Evolutionary conservation across 2,113 vertebrate genomes (phyloP).

Genomic region (Crotophaga sulcirostris): DNA sequence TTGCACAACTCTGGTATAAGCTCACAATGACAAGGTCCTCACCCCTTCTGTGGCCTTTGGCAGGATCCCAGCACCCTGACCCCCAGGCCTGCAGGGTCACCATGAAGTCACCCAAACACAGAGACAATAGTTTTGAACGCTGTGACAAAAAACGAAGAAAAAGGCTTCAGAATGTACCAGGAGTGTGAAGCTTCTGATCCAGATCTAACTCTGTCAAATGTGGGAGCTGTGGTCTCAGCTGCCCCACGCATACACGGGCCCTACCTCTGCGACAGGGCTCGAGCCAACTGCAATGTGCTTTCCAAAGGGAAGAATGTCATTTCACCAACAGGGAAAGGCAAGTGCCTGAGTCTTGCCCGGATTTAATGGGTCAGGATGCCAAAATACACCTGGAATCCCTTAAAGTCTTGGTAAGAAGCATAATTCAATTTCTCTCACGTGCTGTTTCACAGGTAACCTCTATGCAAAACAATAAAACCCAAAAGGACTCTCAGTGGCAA

Average conservation of each 20-base stretch:
- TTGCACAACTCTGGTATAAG: background rate
- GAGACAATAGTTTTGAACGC: background rate
- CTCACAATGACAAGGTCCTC: background rate
- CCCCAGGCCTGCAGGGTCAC: background rate
- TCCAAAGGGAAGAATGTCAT: background rate
- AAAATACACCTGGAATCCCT: background rate
- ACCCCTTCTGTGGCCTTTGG: background rate
- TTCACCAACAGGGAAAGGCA: background rate
- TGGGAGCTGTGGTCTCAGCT: background rate
- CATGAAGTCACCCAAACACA: background rate
- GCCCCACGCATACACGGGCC: rapidly evolving
- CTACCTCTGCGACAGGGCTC: background rate
- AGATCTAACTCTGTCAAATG: background rate
- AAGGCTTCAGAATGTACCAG: rapidly evolving
- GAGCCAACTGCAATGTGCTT: background rate
- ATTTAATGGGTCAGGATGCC: background rate
- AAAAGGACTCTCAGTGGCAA: background rate
- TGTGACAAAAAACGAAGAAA: background rate
- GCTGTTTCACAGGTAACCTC: background rate
- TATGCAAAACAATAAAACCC: background rate
- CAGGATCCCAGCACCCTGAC: background rate
- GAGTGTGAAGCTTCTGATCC: background rate
- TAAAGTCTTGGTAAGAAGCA: background rate
- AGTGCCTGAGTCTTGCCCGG: background rate
- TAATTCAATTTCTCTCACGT: background rate